A percentile compares a stretch with the other conserved stretches of the same genome.
These are phyloP conservation scores for Achlya flavicornis DNA, from an alignment of 2,888 invertebrate genomes.

Conservation along the genomic window DNA sequence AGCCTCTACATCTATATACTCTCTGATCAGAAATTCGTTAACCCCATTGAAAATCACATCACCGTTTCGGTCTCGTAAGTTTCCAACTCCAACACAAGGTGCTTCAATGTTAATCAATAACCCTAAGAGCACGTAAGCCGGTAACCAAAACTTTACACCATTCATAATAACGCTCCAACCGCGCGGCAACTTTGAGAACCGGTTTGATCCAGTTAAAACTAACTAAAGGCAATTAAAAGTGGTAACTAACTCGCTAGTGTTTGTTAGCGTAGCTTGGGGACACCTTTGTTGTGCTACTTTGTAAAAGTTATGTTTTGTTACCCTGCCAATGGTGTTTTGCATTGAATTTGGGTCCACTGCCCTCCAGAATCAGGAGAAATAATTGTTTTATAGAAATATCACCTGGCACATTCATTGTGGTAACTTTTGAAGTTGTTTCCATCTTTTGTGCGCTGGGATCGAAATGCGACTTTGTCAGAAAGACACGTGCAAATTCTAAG, in stretches of 20 bases:
- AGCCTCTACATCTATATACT: background rate
- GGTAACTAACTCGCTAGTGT: slow-evolving; percentile 37
- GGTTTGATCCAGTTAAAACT: slow-evolving; percentile 53
- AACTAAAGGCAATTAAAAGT: slow-evolving; percentile 53
- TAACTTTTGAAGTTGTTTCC: background rate
- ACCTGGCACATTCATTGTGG: background rate
- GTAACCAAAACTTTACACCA: slow-evolving; percentile 6
- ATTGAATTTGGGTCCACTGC: background rate
- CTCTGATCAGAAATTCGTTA: background rate
- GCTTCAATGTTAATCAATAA: background rate
- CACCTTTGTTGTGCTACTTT: slow-evolving; percentile 12
- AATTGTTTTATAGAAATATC: background rate
- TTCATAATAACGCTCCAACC: slow-evolving; percentile 35
- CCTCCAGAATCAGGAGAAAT: background rate
- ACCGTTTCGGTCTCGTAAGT: background rate
- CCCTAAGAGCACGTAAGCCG: slow-evolving; percentile 7
- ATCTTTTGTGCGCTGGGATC: background rate
- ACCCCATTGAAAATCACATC: background rate
- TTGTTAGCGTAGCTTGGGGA: slow-evolving; percentile 21
- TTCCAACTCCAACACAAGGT: background rate
- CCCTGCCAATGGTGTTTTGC: slow-evolving; percentile 3
- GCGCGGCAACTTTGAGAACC: slow-evolving; percentile 33
- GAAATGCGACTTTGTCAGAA: too few relatives aligned
- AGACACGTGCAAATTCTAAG: too few relatives aligned
- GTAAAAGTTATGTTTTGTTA: slow-evolving; percentile 8